Evolutionary conservation across 2,797 vertebrate species (phyloP).

Genomic region (Salmo trutta): DNA sequence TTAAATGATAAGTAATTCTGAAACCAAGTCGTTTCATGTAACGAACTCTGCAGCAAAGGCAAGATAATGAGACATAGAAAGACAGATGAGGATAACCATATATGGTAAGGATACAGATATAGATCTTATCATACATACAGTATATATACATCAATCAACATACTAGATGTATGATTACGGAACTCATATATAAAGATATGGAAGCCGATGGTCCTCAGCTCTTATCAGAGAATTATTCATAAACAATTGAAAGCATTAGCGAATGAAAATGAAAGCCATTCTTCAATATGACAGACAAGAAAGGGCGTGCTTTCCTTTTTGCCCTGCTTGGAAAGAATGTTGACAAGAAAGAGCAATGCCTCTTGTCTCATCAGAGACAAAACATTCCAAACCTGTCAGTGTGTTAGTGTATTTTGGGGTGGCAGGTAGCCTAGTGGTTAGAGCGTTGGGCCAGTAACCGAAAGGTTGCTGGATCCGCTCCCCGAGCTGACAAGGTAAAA

Average conservation of each 20-base stretch:
- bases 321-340: slow-evolving; percentile 30
- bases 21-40: slow-evolving; percentile 25
- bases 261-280: slow-evolving; percentile 52
- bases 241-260: slow-evolving; percentile 52
- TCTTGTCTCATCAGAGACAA: slow-evolving; percentile 41
- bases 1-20: slow-evolving; percentile 22
- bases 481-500: no score
- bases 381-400: slow-evolving; percentile 47
- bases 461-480: no score
- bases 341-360: slow-evolving; percentile 48
- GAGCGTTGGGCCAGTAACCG: no score
- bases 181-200: not conserved
- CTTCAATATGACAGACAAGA: slow-evolving; percentile 61
- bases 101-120: not conserved
- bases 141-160: not conserved
- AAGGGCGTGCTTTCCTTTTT: slow-evolving; percentile 30
- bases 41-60: not conserved
- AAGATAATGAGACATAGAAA: not conserved
- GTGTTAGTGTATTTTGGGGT: not conserved
- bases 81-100: not conserved
- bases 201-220: slow-evolving; percentile 14
- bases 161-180: not conserved
- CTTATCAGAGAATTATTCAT: slow-evolving; percentile 37
- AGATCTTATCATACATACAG: not conserved
- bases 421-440: no score